Evolutionary conservation across 2,113 vertebrate genomes (phyloP).

Genomic region (Mola mola): DNA sequence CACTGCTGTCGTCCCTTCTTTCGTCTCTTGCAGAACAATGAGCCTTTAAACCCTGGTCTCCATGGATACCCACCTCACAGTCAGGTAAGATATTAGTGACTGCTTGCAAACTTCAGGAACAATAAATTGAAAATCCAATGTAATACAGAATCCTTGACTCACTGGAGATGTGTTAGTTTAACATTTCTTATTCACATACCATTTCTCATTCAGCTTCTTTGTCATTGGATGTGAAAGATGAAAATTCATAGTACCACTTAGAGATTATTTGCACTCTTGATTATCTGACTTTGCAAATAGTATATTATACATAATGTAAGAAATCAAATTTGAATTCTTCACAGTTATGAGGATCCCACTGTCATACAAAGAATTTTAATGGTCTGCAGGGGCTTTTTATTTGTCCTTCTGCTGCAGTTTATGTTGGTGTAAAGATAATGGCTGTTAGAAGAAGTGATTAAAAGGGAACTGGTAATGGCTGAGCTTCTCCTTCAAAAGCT

Average conservation of each 20-base stretch:
- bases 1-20: constrained; percentile 49
- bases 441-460: constrained; percentile 37
- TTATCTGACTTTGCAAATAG: neutral
- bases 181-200: neutral
- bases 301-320: no score
- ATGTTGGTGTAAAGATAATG: constrained; percentile 16
- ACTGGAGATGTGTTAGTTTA: neutral
- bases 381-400: neutral
- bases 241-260: neutral
- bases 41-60: constrained; percentile 82
- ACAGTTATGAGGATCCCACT: no score
- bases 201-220: no score
- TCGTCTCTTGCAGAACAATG: constrained; percentile 81
- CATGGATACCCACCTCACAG: constrained; percentile 81
- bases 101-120: constrained; percentile 27
- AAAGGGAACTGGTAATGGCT: constrained; percentile 30
- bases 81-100: constrained; percentile 77
- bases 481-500: constrained; percentile 44
- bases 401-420: constrained; percentile 1
- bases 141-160: constrained; percentile 13
- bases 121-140: constrained; percentile 7
- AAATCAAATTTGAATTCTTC: no score
- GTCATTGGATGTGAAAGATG: neutral
- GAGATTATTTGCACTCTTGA: neutral
- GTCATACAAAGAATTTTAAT: constrained; percentile 3